Percentiles rank a stretch among this genome's conserved stretches.
Conservation (phyloP, 2,113 vertebrate species). For the Bettongia penicillata region DNA sequence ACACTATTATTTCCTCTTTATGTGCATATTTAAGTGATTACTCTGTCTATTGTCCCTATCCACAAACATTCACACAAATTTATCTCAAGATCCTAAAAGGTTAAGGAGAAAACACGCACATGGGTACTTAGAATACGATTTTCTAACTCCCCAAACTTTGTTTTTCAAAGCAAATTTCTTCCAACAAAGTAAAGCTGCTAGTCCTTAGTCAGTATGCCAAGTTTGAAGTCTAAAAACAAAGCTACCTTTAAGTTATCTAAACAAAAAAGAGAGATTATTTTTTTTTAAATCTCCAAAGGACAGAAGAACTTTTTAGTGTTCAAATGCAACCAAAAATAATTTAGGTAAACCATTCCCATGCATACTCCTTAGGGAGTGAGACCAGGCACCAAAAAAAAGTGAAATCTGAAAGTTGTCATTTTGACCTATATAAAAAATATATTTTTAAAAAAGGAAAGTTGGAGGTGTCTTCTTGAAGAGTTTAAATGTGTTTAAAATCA, state of each 20-base stretch:
- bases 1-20: background rate
- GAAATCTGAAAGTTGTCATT: constrained; percentile 54
- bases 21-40: background rate
- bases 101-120: fast-evolving
- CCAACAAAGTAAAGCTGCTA: constrained; percentile 54
- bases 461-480: constrained; percentile 8
- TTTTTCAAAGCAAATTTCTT: constrained; percentile 63
- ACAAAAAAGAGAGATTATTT: constrained; percentile 65
- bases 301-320: constrained; percentile 62
- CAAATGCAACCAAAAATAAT: constrained; percentile 55
- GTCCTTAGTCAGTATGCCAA: constrained; percentile 31
- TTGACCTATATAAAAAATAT: constrained; percentile 19
- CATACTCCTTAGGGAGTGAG: constrained; percentile 43
- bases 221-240: constrained; percentile 70
- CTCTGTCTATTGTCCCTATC: background rate
- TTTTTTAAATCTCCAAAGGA: constrained; percentile 65
- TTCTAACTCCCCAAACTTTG: constrained; percentile 43
- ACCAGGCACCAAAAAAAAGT: constrained; percentile 44
- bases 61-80: background rate
- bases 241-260: constrained; percentile 69
- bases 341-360: constrained; percentile 56
- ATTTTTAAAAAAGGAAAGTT: constrained; percentile 47
- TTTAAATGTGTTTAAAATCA: background rate
- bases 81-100: background rate
- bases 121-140: fast-evolving